Evolutionary conservation across 2,888 invertebrate species (phyloP).

Genomic region (Polydesmus complanatus): DNA sequence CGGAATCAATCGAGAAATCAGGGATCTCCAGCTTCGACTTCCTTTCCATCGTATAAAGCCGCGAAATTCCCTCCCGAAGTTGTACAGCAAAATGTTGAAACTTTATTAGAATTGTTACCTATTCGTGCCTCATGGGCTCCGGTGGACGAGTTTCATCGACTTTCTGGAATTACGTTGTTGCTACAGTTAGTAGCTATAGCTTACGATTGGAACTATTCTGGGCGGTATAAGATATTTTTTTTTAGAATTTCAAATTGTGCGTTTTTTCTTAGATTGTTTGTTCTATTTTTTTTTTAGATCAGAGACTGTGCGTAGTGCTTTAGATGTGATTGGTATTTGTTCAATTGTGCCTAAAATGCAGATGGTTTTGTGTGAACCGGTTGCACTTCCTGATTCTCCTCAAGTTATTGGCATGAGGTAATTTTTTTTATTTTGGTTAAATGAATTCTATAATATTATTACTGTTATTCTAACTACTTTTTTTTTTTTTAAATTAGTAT

Average conservation of each 20-base stretch:
- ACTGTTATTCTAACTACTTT: not conserved
- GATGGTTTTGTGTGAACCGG: slow-evolving; percentile 33
- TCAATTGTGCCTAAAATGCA: slow-evolving; percentile 71
- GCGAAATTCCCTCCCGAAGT: slow-evolving; percentile 55
- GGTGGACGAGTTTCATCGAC: slow-evolving; percentile 67
- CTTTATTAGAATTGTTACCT: slow-evolving; percentile 59
- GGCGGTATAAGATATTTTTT: slow-evolving; percentile 36
- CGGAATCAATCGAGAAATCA: slow-evolving; percentile 29
- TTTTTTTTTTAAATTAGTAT: slow-evolving; percentile 41
- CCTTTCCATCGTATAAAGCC: slow-evolving; percentile 32
- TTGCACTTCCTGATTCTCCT: slow-evolving; percentile 50
- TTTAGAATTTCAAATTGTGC: not conserved
- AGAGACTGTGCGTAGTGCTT: slow-evolving; percentile 64
- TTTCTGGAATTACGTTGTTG: slow-evolving; percentile 61
- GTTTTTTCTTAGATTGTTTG: slow-evolving; percentile 5
- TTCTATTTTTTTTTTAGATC: slow-evolving; percentile 42
- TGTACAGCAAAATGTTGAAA: slow-evolving; percentile 70
- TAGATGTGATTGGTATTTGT: slow-evolving; percentile 78
- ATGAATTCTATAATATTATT: not conserved
- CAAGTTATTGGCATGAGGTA: slow-evolving; percentile 50
- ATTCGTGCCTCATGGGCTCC: slow-evolving; percentile 72
- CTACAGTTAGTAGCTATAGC: slow-evolving; percentile 75
- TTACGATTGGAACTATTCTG: slow-evolving; percentile 82
- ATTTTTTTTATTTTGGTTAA: not conserved
- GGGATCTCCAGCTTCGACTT: slow-evolving; percentile 25